Base-by-base conservation (phyloP, 2,888 invertebrate genomes). In the Sinelater perroti region DNA sequence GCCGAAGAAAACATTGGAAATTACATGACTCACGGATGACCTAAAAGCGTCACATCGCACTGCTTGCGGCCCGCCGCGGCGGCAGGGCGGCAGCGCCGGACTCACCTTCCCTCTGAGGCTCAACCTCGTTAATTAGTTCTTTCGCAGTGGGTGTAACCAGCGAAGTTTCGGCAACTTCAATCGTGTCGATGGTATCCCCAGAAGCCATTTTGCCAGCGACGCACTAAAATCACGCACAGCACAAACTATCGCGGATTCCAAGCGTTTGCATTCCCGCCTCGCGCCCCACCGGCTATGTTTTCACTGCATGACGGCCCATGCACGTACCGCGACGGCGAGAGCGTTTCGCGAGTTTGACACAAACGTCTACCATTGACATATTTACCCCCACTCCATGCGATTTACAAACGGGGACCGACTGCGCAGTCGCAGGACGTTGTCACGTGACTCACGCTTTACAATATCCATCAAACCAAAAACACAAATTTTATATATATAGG, bases 111-210 rank as follows among this genome's bases (percentile, higher is more conserved):
- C 26, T 53, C 31, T 42, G 58, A 44, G 30, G 28, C 44, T 60
- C 56, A 85, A 86, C 85, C 76, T 85, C 83, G 68, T 81, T 84
- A 69, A 84, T 82, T 68, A 84, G 76, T 67, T 82, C 82, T 65
- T 81, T 83, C 61, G 80, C 83, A 72, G 85, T 83, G 73, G 85
- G 87, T 78, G 81, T 83, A 62, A 80, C 78, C 70, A 82, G 81
- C 74, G 85, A 84, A 77, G 85, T 84, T 80, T 89, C 90, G 80
- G 88, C 83, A 67, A 83, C 80, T 84, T 91, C 90, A 61, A 91
- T 90, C 78, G 86, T 86, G 82, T 90, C 90, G 77, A 87, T 82
- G 75, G 81, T 87, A 81, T 90, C 90, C 77, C 90, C 90, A 80
- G 91, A 90, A 85, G 91, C 91, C 91, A 91, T 91, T 81, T 83